A percentile compares a stretch with the other conserved stretches of the same genome.
phyloP scores from a whole-genome alignment of 2,797 vertebrate genomes.

The Clarias fuscus region DNA sequence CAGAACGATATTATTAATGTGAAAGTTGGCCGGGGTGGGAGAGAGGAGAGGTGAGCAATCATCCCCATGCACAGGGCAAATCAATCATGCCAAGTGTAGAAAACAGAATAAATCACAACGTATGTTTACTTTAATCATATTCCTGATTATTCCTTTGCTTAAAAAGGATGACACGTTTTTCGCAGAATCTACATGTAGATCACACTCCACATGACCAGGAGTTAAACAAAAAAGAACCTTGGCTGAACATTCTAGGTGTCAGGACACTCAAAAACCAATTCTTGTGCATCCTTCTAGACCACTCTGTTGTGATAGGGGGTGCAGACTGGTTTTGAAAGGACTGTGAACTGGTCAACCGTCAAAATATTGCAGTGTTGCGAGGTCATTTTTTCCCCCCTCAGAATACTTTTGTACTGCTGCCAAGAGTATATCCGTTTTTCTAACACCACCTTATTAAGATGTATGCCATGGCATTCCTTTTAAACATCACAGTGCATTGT shows the following conservation, averaged over 20 bases:
- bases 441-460: slow-evolving; percentile 23
- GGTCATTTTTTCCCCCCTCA: not conserved
- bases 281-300: not conserved
- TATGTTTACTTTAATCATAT: not conserved
- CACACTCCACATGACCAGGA: not conserved
- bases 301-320: not conserved
- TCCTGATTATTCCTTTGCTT: not conserved
- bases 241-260: not conserved
- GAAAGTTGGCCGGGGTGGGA: no score
- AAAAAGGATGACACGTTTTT: not conserved
- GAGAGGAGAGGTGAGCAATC: no score
- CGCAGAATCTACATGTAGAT: not conserved
- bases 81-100: no score
- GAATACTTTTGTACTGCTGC: slow-evolving; percentile 6
- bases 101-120: no score
- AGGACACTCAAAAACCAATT: not conserved
- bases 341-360: slow-evolving; percentile 11
- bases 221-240: not conserved
- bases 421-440: slow-evolving; percentile 13
- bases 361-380: not conserved
- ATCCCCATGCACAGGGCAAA: no score
- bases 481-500: slow-evolving; percentile 5
- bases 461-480: not conserved
- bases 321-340: slow-evolving; percentile 5
- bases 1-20: no score